Percentiles rank a stretch among this genome's conserved stretches.
These are phyloP conservation scores for Castor canadensis DNA, from an alignment of 2,113 vertebrate species.

Conservation along the genomic window DNA sequence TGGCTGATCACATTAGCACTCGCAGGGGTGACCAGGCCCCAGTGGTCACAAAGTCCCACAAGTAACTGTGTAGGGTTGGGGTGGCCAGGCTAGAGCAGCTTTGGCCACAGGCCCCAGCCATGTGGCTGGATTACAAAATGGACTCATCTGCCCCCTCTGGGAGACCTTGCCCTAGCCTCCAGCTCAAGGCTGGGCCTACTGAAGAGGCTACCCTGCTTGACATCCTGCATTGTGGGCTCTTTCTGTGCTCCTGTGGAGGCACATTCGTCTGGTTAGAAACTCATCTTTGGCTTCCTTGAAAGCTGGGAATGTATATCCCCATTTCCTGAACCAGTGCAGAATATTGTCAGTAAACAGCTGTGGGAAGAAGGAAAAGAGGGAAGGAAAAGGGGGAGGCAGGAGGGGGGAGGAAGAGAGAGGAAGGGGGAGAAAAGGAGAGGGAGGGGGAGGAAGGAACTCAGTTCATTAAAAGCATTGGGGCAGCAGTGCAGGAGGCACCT, in stretches of 20 bases:
- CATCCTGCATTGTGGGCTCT: no score
- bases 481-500: neutral
- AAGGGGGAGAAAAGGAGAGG: no score
- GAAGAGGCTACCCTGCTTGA: neutral
- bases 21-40: neutral
- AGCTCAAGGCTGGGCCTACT: neutral
- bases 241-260: neutral
- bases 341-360: neutral
- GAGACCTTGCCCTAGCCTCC: neutral
- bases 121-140: rapidly evolving
- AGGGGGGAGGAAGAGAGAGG: neutral
- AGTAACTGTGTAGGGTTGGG: no score
- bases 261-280: neutral
- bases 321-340: neutral
- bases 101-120: neutral
- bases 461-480: neutral
- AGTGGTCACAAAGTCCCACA: rapidly evolving
- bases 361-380: neutral
- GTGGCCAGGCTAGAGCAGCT: neutral
- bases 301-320: neutral
- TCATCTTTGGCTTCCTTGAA: neutral
- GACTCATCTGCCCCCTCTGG: neutral
- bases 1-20: neutral
- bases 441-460: neutral
- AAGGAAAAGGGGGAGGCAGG: neutral